phyloP scores from a whole-genome alignment of 2,888 invertebrate genomes.

The Tribolium freemani region DNA sequence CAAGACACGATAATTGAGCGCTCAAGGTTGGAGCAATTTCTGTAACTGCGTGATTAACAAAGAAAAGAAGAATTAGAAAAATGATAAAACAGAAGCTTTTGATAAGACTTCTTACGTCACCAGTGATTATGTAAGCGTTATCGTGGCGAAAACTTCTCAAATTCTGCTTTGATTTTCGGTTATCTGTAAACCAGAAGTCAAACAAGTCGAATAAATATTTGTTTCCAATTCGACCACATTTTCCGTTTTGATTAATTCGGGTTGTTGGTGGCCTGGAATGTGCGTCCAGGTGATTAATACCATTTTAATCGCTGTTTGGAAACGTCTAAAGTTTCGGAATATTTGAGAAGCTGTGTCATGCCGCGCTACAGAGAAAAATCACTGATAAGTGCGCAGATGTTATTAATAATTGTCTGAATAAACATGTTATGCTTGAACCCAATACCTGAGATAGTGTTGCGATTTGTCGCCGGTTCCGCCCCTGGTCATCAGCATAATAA shows the following conservation, averaged over 20 bases:
- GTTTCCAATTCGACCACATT: background rate
- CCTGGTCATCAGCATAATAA: background rate
- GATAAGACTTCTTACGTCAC: background rate
- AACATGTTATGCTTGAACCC: background rate
- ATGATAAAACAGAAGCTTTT: background rate
- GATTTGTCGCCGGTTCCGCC: background rate
- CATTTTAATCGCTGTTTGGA: background rate
- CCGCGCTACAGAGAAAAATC: slow-evolving; percentile 18
- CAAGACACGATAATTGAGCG: background rate
- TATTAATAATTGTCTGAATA: slow-evolving; percentile 18
- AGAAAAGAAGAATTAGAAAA: background rate
- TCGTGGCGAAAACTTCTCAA: background rate
- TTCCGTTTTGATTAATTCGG: background rate
- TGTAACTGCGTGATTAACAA: background rate
- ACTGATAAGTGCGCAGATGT: slow-evolving; percentile 24
- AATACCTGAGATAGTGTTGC: background rate
- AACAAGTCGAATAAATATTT: background rate
- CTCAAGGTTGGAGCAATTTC: background rate
- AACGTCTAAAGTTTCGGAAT: slow-evolving; percentile 1
- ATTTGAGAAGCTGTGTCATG: slow-evolving; percentile 10
- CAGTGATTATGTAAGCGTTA: background rate
- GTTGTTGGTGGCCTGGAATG: background rate
- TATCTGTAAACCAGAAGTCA: background rate
- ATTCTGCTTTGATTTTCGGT: too few species aligned
- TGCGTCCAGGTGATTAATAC: slow-evolving; percentile 18